phyloP scores from a whole-genome alignment of 2,888 invertebrate species.

The Pseudococcus viburni region DNA sequence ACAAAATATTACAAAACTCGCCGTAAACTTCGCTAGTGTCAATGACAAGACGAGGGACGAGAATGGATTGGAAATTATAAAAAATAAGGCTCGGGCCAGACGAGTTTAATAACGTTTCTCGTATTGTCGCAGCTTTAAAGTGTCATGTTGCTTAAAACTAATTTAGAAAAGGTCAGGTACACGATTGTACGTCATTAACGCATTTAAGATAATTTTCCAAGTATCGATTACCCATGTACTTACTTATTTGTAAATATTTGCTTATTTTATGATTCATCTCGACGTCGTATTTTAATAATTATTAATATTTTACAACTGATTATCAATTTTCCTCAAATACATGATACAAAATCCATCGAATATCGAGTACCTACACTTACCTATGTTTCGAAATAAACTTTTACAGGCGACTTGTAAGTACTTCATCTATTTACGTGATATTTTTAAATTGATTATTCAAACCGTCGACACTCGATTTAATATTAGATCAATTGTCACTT shows the following conservation, averaged over 20 bases:
- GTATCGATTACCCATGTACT: constrained; percentile 1
- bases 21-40: constrained; percentile 48
- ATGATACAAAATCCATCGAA: not conserved
- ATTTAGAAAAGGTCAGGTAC: constrained; percentile 39
- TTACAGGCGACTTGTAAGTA: constrained; percentile 6
- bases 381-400: not conserved
- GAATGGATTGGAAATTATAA: not conserved
- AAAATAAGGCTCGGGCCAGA: constrained; percentile 27
- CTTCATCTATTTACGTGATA: not conserved
- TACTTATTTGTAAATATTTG: not conserved
- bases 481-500: not conserved
- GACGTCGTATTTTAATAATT: constrained; percentile 31
- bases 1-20: constrained; percentile 43
- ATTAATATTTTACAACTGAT: constrained; percentile 36
- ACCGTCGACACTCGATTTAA: not conserved
- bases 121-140: not conserved
- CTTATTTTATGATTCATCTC: constrained; percentile 40
- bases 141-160: not conserved
- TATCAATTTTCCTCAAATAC: constrained; percentile 45
- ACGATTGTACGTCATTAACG: constrained; percentile 3
- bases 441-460: not conserved
- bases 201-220: not conserved
- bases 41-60: constrained; percentile 2
- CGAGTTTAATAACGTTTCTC: not conserved
- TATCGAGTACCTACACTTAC: not conserved